Percentiles rank a stretch among this genome's conserved stretches.
Evolutionary conservation across 1,140 invertebrate genomes (phyloP).

Genomic region (Drosophila fuyamai): DNA sequence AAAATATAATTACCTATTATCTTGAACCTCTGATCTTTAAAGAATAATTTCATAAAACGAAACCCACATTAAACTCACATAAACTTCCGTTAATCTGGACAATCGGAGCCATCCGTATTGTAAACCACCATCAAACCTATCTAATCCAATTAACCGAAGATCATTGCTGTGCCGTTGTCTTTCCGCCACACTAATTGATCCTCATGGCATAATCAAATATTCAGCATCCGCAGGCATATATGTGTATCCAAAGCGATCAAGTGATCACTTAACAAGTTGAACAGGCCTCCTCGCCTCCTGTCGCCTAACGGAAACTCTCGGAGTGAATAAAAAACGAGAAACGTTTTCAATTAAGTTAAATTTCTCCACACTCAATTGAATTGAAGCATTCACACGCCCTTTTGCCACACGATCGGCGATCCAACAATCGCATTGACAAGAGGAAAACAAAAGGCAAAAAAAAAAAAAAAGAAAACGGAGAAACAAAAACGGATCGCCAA

Average conservation of each 20-base stretch:
- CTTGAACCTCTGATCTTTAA: background rate
- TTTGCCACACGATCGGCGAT: conserved; percentile 72
- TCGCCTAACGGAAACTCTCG: conserved; percentile 55
- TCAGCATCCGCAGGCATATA: conserved; percentile 24
- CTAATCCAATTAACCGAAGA: conserved; percentile 34
- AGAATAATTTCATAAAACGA: background rate
- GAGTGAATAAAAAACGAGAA: conserved; percentile 39
- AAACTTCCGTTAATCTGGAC: background rate
- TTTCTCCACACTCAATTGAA: conserved; percentile 47
- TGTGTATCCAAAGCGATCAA: conserved; percentile 19
- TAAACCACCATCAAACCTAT: background rate
- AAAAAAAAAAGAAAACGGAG: conserved; percentile 12
- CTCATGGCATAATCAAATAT: conserved; percentile 39
- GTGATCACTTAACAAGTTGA: conserved; percentile 33
- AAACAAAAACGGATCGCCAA: conserved; percentile 5
- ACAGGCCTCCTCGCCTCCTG: conserved; percentile 1
- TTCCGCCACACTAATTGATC: conserved; percentile 32
- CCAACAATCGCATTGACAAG: conserved; percentile 12
- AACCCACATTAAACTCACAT: background rate
- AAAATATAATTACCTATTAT: background rate
- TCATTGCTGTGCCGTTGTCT: conserved; percentile 1
- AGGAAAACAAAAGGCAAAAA: conserved; percentile 9
- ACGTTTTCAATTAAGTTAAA: conserved; percentile 78
- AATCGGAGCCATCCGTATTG: background rate
- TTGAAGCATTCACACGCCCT: conserved; percentile 77